Evolutionary conservation across 92 coral and sea anemone species (phyloP).

Genomic region (Porites rus): DNA sequence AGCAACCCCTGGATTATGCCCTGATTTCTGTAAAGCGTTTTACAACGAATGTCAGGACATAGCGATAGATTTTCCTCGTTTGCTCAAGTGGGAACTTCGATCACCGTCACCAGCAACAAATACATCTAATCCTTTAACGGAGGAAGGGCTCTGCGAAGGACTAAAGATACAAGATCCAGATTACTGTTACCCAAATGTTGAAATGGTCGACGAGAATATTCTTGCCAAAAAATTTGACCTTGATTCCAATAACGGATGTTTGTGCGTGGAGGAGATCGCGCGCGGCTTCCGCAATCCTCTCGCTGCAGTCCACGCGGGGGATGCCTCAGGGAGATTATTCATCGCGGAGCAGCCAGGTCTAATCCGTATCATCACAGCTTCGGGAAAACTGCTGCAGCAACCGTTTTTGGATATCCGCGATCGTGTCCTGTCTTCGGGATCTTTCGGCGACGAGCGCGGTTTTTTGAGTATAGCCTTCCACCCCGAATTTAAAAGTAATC

Average conservation of each 20-base stretch:
- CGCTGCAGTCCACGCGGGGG: constrained; percentile 88
- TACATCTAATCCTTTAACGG: not conserved
- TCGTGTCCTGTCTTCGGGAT: constrained; percentile 71
- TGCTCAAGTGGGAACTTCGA: constrained; percentile 66
- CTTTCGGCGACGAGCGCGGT: constrained; percentile 90
- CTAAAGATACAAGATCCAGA: constrained; percentile 63
- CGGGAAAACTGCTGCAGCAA: constrained; percentile 45
- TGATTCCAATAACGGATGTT: constrained; percentile 62
- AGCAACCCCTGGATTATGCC: constrained; percentile 89
- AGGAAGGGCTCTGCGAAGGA: constrained; percentile 64
- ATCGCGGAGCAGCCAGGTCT: constrained; percentile 89
- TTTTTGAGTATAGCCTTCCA: constrained; percentile 87
- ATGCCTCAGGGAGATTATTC: constrained; percentile 82
- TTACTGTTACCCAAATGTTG: constrained; percentile 87
- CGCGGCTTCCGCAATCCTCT: constrained; percentile 81
- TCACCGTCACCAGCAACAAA: constrained; percentile 10
- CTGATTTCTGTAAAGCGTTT: constrained; percentile 60
- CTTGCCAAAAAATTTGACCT: constrained; percentile 57
- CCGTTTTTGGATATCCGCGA: constrained; percentile 81
- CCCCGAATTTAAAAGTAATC: constrained; percentile 74
- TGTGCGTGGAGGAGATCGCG: constrained; percentile 85
- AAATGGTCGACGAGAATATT: constrained; percentile 56
- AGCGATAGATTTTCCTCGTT: constrained; percentile 46
- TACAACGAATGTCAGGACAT: constrained; percentile 67
- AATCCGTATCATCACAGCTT: constrained; percentile 68